Base-by-base conservation (phyloP, 1,140 invertebrate species). In the Leptinotarsa texana region DNA sequence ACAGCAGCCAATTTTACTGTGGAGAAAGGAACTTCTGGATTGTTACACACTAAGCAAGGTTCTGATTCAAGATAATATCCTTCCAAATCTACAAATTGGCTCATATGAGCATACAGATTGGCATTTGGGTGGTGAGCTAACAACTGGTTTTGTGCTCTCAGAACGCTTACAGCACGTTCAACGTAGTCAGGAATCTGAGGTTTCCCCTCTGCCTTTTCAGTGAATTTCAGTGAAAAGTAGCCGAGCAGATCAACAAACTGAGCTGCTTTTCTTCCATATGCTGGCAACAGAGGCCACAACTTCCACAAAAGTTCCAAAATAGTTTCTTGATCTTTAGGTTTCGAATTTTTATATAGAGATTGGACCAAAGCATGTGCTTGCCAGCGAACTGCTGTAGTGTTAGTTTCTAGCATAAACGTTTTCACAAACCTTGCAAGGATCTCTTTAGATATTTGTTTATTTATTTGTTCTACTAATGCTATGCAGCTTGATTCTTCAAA, bases 241-340 rank as follows among this genome's bases (percentile, higher is more conserved):
- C 97, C 97, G 0, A 99, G 88, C 0, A 99, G 87, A 86, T 99
- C 97, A 1, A 98, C 96, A 87, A 98, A 99, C 85, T 99, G 97
- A 0, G 95, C 93, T 3, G 96, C 96, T 86, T 98, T 96, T 0
- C 94, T 89, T 3, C 97, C 98, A 84, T 97, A 98, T 69, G 92
- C 90, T 0, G 96, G 95, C 48, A 99, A 87, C 63, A 94, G 87
- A 3, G 95, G 95, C 97, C 97, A 99, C 47, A 99, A 85, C 62
- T 90, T 90, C 96, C 96, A 98, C 79, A 98, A 87, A 4, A 96
- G 86, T 69, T 94, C 93, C 0, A 98, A 86, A 18, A 98, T 82
- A 15, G 88, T 86, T 77, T 94, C 92, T 83, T 97, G 95, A 78
- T 97, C 93, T 1, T 87, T 80, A 61, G 90, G 86, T 18, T 90